phyloP scores from a whole-genome alignment of 2,797 vertebrate species.

The Crocodylus rhombifer region DNA sequence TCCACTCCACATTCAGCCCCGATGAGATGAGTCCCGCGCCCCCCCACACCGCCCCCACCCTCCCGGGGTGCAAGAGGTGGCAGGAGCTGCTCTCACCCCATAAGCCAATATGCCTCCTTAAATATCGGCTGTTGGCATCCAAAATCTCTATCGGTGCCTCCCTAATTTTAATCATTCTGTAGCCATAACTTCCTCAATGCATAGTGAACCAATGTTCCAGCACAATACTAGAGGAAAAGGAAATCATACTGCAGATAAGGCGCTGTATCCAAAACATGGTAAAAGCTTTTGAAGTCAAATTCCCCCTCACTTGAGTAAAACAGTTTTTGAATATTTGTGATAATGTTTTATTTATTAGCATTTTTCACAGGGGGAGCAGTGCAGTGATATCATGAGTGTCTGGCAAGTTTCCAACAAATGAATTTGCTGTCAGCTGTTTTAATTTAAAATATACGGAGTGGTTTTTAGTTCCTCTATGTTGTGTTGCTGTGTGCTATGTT shows the following conservation, averaged over 20 bases:
- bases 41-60: no score
- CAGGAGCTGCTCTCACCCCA: no score
- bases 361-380: neutral
- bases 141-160: no score
- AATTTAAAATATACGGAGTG: neutral
- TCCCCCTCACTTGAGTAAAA: neutral
- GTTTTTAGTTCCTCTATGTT: neutral
- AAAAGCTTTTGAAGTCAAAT: neutral
- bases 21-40: no score
- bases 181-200: neutral
- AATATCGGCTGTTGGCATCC: no score
- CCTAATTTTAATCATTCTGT: rapidly evolving
- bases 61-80: no score
- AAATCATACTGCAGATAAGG: neutral
- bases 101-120: no score
- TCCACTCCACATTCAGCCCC: no score
- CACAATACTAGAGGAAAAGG: neutral
- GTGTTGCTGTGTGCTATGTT: neutral
- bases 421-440: neutral
- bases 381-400: neutral
- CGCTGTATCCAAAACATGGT: neutral
- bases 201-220: neutral
- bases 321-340: neutral
- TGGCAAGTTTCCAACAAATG: neutral
- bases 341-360: neutral